Conservation (phyloP, 2,113 vertebrate genomes). For the Channa maculata region DNA sequence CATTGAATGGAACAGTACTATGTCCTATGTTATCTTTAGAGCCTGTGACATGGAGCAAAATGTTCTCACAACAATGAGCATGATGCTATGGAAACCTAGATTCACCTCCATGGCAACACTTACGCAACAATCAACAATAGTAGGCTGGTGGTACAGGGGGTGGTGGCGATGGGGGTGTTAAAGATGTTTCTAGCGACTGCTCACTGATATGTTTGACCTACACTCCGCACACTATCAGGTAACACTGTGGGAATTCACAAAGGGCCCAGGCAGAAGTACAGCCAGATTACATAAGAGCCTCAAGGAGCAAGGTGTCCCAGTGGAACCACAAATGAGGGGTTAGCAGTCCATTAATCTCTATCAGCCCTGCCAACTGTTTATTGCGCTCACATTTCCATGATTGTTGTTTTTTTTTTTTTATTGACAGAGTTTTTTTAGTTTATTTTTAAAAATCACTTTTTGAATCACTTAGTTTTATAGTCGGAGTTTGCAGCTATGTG, state of each 20-base stretch:
- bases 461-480: not conserved
- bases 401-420: not conserved
- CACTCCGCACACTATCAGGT: constrained; percentile 65
- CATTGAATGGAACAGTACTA: not conserved
- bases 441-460: constrained; percentile 5
- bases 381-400: constrained; percentile 30
- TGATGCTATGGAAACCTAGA: constrained; percentile 54
- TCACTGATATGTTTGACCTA: constrained; percentile 82
- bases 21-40: constrained; percentile 22
- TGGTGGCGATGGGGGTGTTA: constrained; percentile 28
- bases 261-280: constrained; percentile 35
- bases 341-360: constrained; percentile 54
- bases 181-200: constrained; percentile 64
- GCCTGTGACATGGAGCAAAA: constrained; percentile 21
- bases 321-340: constrained; percentile 45
- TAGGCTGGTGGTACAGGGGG: not conserved
- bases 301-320: constrained; percentile 51
- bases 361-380: constrained; percentile 44
- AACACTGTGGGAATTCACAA: constrained; percentile 70
- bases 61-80: constrained; percentile 52
- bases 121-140: constrained; percentile 45
- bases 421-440: not conserved
- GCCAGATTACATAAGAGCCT: constrained; percentile 73
- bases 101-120: constrained; percentile 61
- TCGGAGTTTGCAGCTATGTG: too few species aligned